A percentile compares a stretch with the other conserved stretches of the same genome.
phyloP scores from a whole-genome alignment of 2,888 invertebrate genomes.

The Lamellibrachia satsuma region DNA sequence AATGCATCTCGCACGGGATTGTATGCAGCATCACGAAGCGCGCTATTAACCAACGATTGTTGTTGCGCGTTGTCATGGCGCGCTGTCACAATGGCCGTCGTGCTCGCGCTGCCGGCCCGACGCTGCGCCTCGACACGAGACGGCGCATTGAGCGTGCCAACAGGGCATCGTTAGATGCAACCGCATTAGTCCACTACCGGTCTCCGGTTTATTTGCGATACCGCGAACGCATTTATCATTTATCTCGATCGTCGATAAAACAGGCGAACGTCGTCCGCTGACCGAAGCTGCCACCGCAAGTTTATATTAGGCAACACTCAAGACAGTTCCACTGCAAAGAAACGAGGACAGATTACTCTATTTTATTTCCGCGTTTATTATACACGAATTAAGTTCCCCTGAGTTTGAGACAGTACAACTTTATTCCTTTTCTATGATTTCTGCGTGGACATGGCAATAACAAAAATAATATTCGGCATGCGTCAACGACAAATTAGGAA shows the following conservation, averaged over 20 bases:
- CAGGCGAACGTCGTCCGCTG: background rate
- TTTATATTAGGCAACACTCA: background rate
- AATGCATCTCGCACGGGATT: background rate
- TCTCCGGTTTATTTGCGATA: background rate
- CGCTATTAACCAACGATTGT: background rate
- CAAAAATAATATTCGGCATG: background rate
- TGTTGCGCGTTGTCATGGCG: background rate
- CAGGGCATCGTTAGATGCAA: background rate
- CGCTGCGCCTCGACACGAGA: background rate
- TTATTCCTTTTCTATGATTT: background rate
- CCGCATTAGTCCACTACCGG: background rate
- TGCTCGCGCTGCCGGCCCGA: background rate
- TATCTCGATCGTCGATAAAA: background rate
- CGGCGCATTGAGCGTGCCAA: background rate
- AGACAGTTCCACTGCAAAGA: background rate
- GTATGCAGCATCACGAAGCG: background rate
- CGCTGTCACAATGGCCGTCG: background rate
- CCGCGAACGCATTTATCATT: background rate
- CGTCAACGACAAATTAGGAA: background rate
- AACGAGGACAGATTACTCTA: background rate
- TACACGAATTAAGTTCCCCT: background rate
- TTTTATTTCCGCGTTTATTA: background rate
- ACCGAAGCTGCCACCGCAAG: background rate
- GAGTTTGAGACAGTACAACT: background rate
- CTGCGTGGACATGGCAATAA: background rate